Evolutionary conservation across 2,888 invertebrate species (phyloP).

Genomic region (Sarcophaga rosellei): DNA sequence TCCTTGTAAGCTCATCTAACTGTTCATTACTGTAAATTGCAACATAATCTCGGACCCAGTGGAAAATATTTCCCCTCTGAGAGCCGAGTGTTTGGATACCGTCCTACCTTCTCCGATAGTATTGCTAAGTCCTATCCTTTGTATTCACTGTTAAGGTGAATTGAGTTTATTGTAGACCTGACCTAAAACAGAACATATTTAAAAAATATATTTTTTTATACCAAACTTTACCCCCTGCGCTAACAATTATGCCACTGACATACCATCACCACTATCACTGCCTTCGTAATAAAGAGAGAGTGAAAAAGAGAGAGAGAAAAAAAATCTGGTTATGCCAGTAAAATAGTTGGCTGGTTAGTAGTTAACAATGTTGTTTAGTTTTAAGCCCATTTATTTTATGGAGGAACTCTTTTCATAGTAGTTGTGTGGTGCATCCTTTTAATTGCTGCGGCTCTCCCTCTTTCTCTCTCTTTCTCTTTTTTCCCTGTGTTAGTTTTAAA

Average conservation of each 20-base stretch:
- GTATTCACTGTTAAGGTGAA: no score
- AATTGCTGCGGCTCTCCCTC: neutral
- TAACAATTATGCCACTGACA: neutral
- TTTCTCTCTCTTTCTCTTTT: neutral
- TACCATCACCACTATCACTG: neutral
- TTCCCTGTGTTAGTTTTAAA: neutral
- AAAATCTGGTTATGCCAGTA: neutral
- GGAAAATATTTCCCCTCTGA: no score
- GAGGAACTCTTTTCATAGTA: neutral
- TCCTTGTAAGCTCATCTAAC: no score
- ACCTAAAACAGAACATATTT: no score
- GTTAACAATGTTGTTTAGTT: conserved; percentile 36
- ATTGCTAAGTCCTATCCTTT: no score
- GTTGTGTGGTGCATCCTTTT: neutral
- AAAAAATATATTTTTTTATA: no score
- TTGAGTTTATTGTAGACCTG: no score
- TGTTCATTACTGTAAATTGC: no score
- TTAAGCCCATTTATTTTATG: conserved; percentile 23
- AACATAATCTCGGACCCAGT: no score
- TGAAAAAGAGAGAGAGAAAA: neutral
- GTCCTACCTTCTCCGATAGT: no score
- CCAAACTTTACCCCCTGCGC: neutral
- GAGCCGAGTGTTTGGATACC: no score
- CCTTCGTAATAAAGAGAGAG: neutral
- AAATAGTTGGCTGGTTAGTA: conserved; percentile 33